Percentiles rank a stretch among this genome's conserved stretches.
Evolutionary conservation across 1,140 invertebrate species (phyloP).

Genomic region (Euglossa dilemma): DNA sequence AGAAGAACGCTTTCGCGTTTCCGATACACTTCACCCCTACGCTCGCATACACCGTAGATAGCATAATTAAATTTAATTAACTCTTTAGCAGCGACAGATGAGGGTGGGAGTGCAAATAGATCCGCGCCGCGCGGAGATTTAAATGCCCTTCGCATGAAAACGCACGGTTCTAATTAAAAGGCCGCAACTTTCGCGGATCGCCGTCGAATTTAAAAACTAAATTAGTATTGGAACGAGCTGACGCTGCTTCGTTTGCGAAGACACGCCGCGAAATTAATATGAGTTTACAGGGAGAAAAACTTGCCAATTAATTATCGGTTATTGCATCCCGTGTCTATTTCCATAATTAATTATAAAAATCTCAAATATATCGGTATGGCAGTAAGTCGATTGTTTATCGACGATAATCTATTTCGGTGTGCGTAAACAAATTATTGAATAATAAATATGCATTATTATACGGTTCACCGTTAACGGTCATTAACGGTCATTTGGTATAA

Average conservation of each 20-base stretch:
- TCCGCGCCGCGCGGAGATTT: slow-evolving; percentile 14
- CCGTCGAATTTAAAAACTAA: slow-evolving; percentile 26
- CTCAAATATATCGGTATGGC: too few species aligned
- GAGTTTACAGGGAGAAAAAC: background rate
- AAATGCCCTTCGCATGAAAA: slow-evolving; percentile 16
- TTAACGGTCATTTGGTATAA: too few species aligned
- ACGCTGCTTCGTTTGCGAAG: background rate
- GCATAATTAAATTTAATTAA: slow-evolving; percentile 47
- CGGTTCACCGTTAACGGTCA: too few species aligned
- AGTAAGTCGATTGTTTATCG: too few species aligned
- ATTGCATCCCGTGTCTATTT: too few species aligned
- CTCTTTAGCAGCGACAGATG: background rate
- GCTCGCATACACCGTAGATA: background rate
- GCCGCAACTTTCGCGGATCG: slow-evolving; percentile 26
- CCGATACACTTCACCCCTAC: background rate
- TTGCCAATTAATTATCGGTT: background rate
- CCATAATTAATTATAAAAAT: too few species aligned
- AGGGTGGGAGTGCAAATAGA: slow-evolving; percentile 1
- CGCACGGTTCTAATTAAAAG: slow-evolving; percentile 44
- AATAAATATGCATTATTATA: too few species aligned
- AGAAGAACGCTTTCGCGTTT: background rate
- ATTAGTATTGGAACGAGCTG: slow-evolving; percentile 7
- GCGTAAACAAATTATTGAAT: too few species aligned
- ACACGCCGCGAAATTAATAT: slow-evolving; percentile 18
- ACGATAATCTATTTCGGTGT: too few species aligned